Conservation (phyloP, 1,140 invertebrate species). For the Drosophila tropicalis region DNA sequence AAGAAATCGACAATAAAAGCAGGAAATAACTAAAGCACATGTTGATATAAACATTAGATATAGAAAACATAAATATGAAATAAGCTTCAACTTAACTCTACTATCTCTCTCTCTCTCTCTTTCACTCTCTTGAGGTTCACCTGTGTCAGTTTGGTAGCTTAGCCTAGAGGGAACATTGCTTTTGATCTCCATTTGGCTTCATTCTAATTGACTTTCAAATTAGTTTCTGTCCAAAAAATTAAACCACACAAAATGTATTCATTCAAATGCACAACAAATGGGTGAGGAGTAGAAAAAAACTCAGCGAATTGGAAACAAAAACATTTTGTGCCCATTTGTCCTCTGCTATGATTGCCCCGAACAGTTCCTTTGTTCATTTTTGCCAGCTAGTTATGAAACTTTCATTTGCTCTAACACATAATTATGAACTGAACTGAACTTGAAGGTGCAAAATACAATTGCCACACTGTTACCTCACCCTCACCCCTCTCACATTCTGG, state of each 20-base stretch:
- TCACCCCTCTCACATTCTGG: neutral
- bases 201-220: slow-evolving; percentile 77
- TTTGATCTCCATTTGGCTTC: slow-evolving; percentile 16
- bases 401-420: slow-evolving; percentile 64
- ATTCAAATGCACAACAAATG: slow-evolving; percentile 66
- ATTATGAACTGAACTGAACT: slow-evolving; percentile 55
- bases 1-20: slow-evolving; percentile 76
- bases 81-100: neutral
- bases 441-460: slow-evolving; percentile 51
- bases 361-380: neutral
- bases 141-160: neutral
- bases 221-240: slow-evolving; percentile 55
- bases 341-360: slow-evolving; percentile 45
- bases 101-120: neutral
- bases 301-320: slow-evolving; percentile 61
- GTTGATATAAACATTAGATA: slow-evolving; percentile 33
- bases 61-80: slow-evolving; percentile 33
- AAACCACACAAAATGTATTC: slow-evolving; percentile 30
- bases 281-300: slow-evolving; percentile 43
- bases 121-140: neutral
- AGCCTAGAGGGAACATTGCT: neutral
- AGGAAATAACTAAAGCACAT: slow-evolving; percentile 66
- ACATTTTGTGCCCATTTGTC: slow-evolving; percentile 29
- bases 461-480: neutral
- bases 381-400: slow-evolving; percentile 39